phyloP scores from a whole-genome alignment of 1,140 invertebrate species.

The Akabosia matsudoensis region DNA sequence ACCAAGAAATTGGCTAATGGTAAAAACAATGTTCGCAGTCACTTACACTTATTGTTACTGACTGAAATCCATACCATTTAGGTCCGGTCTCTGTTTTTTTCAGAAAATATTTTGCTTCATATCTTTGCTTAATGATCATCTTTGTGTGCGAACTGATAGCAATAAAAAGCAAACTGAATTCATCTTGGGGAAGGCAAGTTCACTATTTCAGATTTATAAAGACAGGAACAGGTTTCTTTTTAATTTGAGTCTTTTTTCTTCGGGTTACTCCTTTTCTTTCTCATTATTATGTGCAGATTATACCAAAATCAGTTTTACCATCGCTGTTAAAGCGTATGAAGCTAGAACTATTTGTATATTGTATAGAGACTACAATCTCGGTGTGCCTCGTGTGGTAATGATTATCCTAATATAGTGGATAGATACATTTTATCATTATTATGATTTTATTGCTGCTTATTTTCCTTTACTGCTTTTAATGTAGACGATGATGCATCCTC shows the following conservation, averaged over 20 bases:
- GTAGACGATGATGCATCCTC: not conserved
- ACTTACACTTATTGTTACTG: not conserved
- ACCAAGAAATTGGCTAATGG: constrained; percentile 18
- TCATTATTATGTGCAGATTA: constrained; percentile 5
- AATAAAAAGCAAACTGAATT: constrained; percentile 20
- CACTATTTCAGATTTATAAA: constrained; percentile 4
- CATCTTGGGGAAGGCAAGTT: constrained; percentile 22
- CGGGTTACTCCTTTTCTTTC: not conserved
- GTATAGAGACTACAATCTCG: not conserved
- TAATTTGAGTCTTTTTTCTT: not conserved
- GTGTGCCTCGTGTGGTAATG: not conserved
- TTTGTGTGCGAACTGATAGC: not conserved
- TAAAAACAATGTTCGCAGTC: constrained; percentile 8
- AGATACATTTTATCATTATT: not conserved
- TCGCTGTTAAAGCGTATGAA: too few species aligned
- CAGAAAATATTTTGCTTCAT: not conserved
- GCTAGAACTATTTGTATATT: too few species aligned
- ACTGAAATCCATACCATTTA: not conserved
- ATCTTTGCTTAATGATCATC: not conserved
- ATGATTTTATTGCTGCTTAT: constrained; percentile 2
- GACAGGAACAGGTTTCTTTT: constrained; percentile 23
- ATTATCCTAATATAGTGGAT: not conserved
- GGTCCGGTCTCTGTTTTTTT: not conserved
- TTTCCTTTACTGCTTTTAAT: not conserved
- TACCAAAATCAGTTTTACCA: too few species aligned